Conservation (phyloP, 2,113 vertebrate species). For the Mormoops blainvillei region DNA sequence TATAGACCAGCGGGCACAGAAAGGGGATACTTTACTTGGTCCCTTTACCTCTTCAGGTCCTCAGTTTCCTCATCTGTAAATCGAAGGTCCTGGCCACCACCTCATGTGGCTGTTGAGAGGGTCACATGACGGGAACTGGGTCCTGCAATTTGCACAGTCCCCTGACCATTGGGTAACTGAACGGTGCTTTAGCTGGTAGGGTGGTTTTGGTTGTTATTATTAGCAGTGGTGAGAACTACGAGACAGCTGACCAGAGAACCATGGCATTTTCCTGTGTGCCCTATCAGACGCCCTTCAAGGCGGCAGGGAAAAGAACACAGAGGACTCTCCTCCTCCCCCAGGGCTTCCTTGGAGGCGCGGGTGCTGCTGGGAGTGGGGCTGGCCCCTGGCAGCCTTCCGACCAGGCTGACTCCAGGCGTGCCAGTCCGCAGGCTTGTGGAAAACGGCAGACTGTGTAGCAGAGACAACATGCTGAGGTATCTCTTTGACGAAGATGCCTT, state of each 20-base stretch:
- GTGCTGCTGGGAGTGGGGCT: not conserved
- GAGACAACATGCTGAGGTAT: not conserved
- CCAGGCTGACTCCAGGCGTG: accelerated
- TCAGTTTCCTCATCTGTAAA: not conserved
- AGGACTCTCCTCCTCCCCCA: not conserved
- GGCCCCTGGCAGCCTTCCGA: not conserved
- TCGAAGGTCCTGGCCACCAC: not conserved
- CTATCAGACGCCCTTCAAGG: not conserved
- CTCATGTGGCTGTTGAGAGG: not conserved
- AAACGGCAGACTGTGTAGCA: not conserved
- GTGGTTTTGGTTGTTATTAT: not conserved
- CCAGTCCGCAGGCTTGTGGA: not conserved
- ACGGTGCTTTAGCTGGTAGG: accelerated
- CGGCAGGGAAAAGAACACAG: not conserved
- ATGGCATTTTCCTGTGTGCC: not conserved
- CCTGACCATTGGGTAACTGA: too few species aligned
- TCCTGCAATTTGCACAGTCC: accelerated
- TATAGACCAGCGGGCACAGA: not conserved
- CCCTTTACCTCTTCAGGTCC: not conserved
- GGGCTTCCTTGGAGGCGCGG: not conserved
- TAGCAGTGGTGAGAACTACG: accelerated
- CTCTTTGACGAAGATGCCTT: slow-evolving; percentile 23
- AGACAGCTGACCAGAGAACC: accelerated
- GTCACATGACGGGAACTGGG: not conserved
- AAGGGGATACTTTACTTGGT: not conserved